Percentiles rank a stretch among this genome's conserved stretches.
phyloP scores from a whole-genome alignment of 1,140 invertebrate species.

The Bombus turneri region DNA sequence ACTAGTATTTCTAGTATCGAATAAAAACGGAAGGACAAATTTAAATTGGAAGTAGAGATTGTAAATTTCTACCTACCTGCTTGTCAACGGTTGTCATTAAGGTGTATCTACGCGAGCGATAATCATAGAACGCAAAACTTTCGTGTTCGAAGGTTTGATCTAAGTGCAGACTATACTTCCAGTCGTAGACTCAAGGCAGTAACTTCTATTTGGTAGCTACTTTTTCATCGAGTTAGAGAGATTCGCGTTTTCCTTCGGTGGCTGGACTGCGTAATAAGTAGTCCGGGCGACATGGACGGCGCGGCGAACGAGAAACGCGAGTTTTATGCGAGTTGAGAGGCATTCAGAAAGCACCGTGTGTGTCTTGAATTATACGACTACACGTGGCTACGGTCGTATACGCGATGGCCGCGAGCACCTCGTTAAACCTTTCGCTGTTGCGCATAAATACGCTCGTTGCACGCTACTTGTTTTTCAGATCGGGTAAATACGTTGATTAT shows the following conservation, averaged over 20 bases:
- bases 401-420: conserved; percentile 48
- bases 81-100: neutral
- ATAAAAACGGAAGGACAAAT: neutral
- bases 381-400: conserved; percentile 20
- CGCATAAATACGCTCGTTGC: conserved; percentile 56
- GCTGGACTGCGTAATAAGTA: neutral
- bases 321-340: neutral
- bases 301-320: neutral
- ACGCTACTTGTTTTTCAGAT: conserved; percentile 49
- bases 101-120: neutral
- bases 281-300: neutral
- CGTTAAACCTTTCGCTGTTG: conserved; percentile 59
- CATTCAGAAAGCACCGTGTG: conserved; percentile 2
- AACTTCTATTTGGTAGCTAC: neutral
- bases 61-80: neutral
- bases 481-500: conserved; percentile 65
- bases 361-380: conserved; percentile 43
- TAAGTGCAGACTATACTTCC: neutral
- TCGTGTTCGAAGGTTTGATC: neutral
- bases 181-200: neutral
- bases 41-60: neutral
- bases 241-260: neutral
- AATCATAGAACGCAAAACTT: neutral
- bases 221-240: neutral
- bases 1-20: neutral